Conservation (phyloP, 2,888 invertebrate species). For the Ganaspis brasiliensis region DNA sequence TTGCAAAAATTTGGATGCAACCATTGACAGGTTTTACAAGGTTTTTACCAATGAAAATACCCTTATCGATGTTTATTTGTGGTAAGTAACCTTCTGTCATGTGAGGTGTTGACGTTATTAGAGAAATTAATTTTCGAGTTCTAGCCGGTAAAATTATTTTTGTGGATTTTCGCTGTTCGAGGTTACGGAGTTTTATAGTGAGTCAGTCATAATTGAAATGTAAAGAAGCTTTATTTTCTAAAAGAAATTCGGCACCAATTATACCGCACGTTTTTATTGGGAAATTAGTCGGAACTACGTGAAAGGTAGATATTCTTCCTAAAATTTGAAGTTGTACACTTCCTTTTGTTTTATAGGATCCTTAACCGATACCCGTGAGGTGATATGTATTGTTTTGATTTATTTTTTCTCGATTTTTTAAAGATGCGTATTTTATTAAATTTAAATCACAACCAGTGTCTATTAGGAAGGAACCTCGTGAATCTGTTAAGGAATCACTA, state of each 20-base stretch:
- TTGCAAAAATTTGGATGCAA: neutral
- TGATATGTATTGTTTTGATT: neutral
- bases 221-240: neutral
- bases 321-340: neutral
- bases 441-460: constrained; percentile 20
- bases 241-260: neutral
- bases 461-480: neutral
- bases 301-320: neutral
- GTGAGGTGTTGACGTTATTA: neutral
- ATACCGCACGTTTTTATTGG: neutral
- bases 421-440: neutral
- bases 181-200: neutral
- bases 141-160: neutral
- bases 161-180: neutral
- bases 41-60: neutral
- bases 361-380: neutral
- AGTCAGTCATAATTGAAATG: neutral
- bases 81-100: neutral
- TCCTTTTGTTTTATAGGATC: neutral
- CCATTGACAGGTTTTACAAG: neutral
- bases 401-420: neutral
- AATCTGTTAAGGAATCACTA: no score
- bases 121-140: neutral
- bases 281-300: neutral
- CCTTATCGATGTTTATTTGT: neutral